Percentiles rank a stretch among this genome's conserved stretches.
phyloP scores from a whole-genome alignment of 1,140 invertebrate species.

The Cydia splendana region DNA sequence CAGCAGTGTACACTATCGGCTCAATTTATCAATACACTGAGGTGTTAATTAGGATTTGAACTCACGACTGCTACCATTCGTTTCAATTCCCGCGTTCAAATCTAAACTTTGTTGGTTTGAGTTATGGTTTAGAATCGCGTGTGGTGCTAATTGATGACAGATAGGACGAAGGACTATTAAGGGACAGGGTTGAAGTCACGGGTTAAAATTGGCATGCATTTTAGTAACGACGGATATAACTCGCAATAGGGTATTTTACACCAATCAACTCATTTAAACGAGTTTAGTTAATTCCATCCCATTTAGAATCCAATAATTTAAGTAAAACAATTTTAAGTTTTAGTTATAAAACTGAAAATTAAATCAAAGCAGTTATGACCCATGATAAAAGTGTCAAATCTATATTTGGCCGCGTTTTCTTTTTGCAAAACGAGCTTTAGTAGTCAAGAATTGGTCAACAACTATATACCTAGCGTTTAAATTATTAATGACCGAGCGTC shows the following conservation, averaged over 20 bases:
- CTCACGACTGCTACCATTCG: slow-evolving; percentile 34
- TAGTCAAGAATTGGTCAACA: too few species aligned
- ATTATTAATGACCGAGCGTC: too few species aligned
- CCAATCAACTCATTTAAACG: neutral
- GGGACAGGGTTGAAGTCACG: slow-evolving; percentile 28
- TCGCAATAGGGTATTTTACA: neutral
- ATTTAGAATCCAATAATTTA: too few species aligned
- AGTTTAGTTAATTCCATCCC: too few species aligned
- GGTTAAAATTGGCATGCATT: slow-evolving; percentile 32
- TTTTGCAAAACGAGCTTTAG: too few species aligned
- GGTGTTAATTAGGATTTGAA: slow-evolving; percentile 35
- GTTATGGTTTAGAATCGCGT: neutral
- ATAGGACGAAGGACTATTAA: slow-evolving; percentile 25
- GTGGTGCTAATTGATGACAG: slow-evolving; percentile 18
- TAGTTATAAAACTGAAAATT: too few species aligned
- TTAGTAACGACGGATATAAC: neutral
- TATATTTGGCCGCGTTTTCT: too few species aligned
- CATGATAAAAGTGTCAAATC: too few species aligned
- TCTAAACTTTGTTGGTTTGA: neutral
- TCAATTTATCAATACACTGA: slow-evolving; percentile 34
- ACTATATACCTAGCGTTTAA: too few species aligned
- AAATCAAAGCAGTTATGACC: too few species aligned
- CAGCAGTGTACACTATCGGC: slow-evolving; percentile 17
- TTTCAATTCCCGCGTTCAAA: neutral
- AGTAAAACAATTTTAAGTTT: too few species aligned